Evolutionary conservation across 2,113 vertebrate genomes (phyloP), one percentile per base, ranked within the genome.

Genomic region (Tupaia chinensis): DNA sequence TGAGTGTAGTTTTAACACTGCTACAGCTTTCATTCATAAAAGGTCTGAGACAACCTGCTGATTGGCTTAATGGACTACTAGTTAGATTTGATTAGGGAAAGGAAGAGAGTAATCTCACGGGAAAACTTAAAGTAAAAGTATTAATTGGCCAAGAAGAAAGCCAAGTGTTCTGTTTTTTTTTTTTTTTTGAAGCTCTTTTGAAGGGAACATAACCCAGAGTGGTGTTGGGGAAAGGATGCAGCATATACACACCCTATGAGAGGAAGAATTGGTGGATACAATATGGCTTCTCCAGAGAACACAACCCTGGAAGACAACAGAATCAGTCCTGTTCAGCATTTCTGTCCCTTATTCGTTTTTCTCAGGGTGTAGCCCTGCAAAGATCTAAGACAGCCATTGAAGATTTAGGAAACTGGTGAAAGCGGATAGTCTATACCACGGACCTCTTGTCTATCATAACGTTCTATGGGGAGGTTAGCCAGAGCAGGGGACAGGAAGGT

Each of bases 91-190:
- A 78, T 78, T 70, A 82, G 58, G 16, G 15, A 2, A 77, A 78
- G 70, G 12, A 94, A 70, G 27, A 73, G 65, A 68, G 34, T 23
- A 68, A 54, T 15, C 23, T 88, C 79, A 66, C 32, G 32, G 60
- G 32, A 91, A 87, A 94, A 87, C 3, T 25, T 61, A 9, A 89
- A 74, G 25, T 54, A n/a, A 72, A 87, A 80, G 14, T 65, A n/a
- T 23, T 73, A 10, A 1, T 92, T 56, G 5, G 17, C 7, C 5
- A 72, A 53, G 11, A 70, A 25, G 69, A 88, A 87, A 91, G n/a
- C 56, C 63, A 76, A 61, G 29, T 66, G 23, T 60, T 44, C 44
- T n/a, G n/a, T n/a, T n/a, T n/a, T n/a, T n/a, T n/a, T n/a, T n/a
- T n/a, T n/a, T n/a, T n/a, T n/a, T 44, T 44, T 44, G 44, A 44